Conservation (phyloP, 2,888 invertebrate genomes). For the Idaea aversata region DNA sequence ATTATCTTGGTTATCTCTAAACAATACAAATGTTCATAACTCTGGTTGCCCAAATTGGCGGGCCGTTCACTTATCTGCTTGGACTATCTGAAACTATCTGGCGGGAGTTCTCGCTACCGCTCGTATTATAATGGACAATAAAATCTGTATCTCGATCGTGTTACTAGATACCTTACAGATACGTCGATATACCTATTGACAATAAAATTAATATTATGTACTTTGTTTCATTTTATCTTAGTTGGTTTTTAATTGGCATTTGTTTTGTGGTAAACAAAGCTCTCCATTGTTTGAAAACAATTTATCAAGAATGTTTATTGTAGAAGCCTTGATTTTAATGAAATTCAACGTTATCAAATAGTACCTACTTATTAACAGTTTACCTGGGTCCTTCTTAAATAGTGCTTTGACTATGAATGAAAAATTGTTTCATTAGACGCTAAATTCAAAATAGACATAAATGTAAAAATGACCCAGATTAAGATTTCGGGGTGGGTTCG, state of each 20-base stretch:
- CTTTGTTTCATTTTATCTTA: not conserved
- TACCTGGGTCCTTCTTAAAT: not conserved
- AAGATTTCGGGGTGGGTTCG: too few species aligned
- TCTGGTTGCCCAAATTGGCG: slow-evolving; percentile 32
- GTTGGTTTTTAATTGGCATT: not conserved
- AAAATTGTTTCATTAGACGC: too few species aligned
- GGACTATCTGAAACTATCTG: slow-evolving; percentile 38
- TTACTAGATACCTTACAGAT: slow-evolving; percentile 40
- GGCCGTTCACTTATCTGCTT: slow-evolving; percentile 46
- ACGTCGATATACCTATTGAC: slow-evolving; percentile 43
- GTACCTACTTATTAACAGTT: not conserved
- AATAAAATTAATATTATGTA: slow-evolving; percentile 37
- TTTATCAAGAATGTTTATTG: not conserved
- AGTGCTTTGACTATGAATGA: too few species aligned
- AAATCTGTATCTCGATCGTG: slow-evolving; percentile 53
- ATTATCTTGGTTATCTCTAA: slow-evolving; percentile 26
- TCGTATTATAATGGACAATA: slow-evolving; percentile 48
- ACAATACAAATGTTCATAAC: slow-evolving; percentile 28
- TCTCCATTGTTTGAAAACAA: not conserved
- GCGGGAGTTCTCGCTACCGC: slow-evolving; percentile 27
- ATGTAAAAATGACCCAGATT: too few species aligned
- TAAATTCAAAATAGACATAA: too few species aligned
- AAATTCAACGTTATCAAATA: not conserved
- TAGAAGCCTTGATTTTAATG: not conserved
- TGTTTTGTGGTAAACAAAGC: slow-evolving; percentile 1